Evolutionary conservation across 2,113 vertebrate genomes (phyloP).

Genomic region (Brevimyrus niger): DNA sequence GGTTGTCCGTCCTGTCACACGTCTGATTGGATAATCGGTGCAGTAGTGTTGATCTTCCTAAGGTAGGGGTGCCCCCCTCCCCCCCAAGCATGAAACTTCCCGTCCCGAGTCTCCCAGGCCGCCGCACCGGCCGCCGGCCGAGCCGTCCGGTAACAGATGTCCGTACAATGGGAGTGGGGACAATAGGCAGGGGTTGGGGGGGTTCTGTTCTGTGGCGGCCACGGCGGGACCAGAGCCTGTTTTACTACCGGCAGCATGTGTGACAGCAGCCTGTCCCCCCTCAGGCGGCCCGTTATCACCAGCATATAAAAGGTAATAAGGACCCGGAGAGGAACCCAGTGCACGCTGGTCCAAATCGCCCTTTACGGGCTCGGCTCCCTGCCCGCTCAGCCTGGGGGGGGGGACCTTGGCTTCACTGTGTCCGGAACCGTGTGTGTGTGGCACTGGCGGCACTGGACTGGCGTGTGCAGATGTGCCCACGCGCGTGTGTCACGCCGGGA

Average conservation of each 20-base stretch:
- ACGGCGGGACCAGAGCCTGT: constrained; percentile 17
- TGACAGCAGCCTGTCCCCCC: constrained; percentile 40
- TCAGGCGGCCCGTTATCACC: constrained; percentile 41
- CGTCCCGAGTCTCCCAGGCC: background rate
- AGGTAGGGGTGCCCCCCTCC: too few species aligned
- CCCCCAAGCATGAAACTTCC: background rate
- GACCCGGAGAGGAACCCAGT: constrained; percentile 36
- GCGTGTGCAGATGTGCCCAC: constrained; percentile 17
- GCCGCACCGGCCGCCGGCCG: constrained; percentile 27
- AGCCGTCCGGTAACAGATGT: constrained; percentile 41
- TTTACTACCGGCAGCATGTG: constrained; percentile 44
- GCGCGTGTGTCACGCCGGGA: background rate
- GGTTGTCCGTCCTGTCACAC: background rate
- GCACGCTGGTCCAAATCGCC: constrained; percentile 39
- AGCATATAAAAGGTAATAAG: constrained; percentile 35
- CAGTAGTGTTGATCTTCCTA: background rate
- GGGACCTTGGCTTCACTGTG: background rate
- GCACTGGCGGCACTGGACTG: background rate
- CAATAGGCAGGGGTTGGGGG: background rate
- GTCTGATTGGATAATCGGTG: background rate
- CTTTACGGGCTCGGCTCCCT: constrained; percentile 39
- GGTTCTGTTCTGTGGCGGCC: background rate
- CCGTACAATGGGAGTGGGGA: background rate
- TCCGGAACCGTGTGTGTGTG: background rate
- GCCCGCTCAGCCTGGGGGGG: background rate